These are phyloP conservation scores for Drepana falcataria DNA, from an alignment of 2,888 invertebrate species.

Conservation along the genomic window DNA sequence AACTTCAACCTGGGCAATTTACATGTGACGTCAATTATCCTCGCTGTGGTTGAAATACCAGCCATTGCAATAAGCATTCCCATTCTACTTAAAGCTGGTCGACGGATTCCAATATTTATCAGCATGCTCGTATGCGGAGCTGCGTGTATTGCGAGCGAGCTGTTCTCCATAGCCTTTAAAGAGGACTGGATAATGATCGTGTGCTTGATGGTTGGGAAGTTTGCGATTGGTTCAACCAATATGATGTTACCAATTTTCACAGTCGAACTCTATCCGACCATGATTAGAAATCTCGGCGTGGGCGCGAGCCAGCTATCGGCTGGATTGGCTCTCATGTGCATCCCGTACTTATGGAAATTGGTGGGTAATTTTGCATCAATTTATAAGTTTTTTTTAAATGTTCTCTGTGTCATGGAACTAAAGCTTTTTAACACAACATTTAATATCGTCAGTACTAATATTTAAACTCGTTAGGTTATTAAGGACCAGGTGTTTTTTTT, in stretches of 20 bases:
- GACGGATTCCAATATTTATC: conserved; percentile 84
- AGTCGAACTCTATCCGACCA: conserved; percentile 85
- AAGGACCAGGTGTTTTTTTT: no score
- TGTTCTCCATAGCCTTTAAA: conserved; percentile 72
- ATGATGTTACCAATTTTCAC: conserved; percentile 88
- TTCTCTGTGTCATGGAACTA: no score
- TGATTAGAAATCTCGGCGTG: conserved; percentile 84
- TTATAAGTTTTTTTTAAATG: no score
- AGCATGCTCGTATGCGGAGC: conserved; percentile 83
- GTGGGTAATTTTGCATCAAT: conserved; percentile 69
- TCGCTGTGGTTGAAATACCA: conserved; percentile 87
- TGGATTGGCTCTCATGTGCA: conserved; percentile 85
- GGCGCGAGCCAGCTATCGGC: conserved; percentile 88
- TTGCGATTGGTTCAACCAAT: conserved; percentile 87
- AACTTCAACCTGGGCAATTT: conserved; percentile 86
- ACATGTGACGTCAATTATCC: conserved; percentile 85
- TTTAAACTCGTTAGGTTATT: no score
- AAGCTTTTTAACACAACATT: no score
- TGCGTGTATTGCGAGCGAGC: conserved; percentile 82
- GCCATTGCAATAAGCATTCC: conserved; percentile 87
- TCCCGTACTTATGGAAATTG: conserved; percentile 88
- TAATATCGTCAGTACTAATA: no score
- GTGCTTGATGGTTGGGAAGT: conserved; percentile 89
- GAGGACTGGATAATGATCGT: conserved; percentile 84
- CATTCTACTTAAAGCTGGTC: conserved; percentile 85